phyloP scores from a whole-genome alignment of 2,888 invertebrate genomes.

The Synergus itoensis region DNA sequence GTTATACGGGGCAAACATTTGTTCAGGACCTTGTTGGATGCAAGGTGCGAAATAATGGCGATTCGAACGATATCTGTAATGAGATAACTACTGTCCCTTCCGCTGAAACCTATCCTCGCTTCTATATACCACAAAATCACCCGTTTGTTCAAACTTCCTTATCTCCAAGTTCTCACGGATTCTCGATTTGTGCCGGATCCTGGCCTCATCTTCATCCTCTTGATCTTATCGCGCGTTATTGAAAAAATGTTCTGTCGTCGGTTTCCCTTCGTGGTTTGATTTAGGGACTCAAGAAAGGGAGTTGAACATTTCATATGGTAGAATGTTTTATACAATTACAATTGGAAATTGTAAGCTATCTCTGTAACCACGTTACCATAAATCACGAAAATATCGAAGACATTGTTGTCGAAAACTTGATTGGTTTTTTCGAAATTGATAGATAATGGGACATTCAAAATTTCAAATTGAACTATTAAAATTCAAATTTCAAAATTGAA shows the following conservation, averaged over 20 bases:
- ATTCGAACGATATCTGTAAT: conserved; percentile 69
- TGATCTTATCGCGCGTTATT: conserved; percentile 23
- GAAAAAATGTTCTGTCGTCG: conserved; percentile 22
- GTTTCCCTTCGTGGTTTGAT: conserved; percentile 2
- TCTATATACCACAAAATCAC: conserved; percentile 39
- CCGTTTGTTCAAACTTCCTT: conserved; percentile 67
- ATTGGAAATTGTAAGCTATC: too few relatives aligned
- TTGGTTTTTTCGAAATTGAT: too few relatives aligned
- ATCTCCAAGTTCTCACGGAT: conserved; percentile 57
- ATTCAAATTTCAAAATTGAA: too few relatives aligned
- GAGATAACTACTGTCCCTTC: conserved; percentile 68
- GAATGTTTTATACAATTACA: neutral
- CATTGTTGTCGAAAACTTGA: too few relatives aligned
- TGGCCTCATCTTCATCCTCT: neutral
- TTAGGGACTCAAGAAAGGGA: neutral
- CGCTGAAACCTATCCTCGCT: conserved; percentile 40
- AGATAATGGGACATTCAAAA: too few relatives aligned
- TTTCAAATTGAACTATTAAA: too few relatives aligned
- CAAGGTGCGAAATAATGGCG: conserved; percentile 52
- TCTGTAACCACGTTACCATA: too few relatives aligned
- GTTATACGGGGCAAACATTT: conserved; percentile 70
- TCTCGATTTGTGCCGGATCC: conserved; percentile 38
- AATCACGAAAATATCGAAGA: too few relatives aligned
- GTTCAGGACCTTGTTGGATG: conserved; percentile 61
- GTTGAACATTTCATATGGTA: neutral